phyloP scores from a whole-genome alignment of 2,113 vertebrate species.

The Isurus oxyrinchus region DNA sequence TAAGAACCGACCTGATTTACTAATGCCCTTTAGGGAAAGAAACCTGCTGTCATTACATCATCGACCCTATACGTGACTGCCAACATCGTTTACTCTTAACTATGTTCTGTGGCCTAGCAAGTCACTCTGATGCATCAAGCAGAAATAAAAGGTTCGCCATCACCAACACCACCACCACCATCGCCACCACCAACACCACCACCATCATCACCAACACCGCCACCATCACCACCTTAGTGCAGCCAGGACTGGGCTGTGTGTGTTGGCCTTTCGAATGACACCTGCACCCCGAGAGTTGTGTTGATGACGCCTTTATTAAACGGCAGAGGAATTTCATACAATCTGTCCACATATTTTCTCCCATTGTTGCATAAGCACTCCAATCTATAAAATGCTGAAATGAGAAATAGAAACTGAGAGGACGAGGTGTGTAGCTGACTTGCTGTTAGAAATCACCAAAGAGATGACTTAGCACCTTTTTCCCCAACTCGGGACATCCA shows the following conservation, averaged over 20 bases:
- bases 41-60: not conserved
- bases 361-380: not conserved
- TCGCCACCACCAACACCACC: too few relatives aligned
- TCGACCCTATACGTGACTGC: not conserved
- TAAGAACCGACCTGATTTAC: not conserved
- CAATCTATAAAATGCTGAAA: not conserved
- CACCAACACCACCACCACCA: too few relatives aligned
- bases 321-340: not conserved
- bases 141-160: not conserved
- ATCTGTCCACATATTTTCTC: too few relatives aligned
- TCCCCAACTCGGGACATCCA: not conserved
- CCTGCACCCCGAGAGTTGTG: not conserved
- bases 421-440: not conserved
- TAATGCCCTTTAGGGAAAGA: not conserved
- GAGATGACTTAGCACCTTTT: not conserved
- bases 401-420: not conserved
- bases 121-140: not conserved
- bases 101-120: not conserved
- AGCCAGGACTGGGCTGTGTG: not conserved
- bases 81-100: not conserved
- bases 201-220: too few relatives aligned
- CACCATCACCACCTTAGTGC: not conserved
- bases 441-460: not conserved
- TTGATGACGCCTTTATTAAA: not conserved
- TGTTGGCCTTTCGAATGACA: not conserved